Evolutionary conservation across 2,797 vertebrate species (phyloP), one percentile per base, ranked within the genome.

Genomic region (Spondyliosoma cantharus): DNA sequence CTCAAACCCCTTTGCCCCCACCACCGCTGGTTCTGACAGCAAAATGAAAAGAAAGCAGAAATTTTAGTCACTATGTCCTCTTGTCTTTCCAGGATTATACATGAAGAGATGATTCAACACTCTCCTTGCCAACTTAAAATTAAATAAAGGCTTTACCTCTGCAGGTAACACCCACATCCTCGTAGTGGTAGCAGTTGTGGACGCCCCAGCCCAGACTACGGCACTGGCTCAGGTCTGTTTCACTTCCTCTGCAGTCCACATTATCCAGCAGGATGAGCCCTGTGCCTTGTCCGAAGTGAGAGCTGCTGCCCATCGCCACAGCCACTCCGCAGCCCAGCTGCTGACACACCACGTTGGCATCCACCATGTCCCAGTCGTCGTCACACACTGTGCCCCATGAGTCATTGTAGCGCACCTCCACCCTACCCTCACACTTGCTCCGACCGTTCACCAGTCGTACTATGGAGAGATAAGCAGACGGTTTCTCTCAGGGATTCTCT

Each of bases 161-260:
- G 82, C 98, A 99, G 46, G 93, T 92, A 20, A 99, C 94, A 0
- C 95, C 96, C 90, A 99, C 98, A 0, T 99, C 98, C 90, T 99
- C 98, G 0, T 97, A 98, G 95, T 99, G 98, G 93, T 98, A 98
- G 87, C 98, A 99, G 94, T 99, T 99, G 93, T 99, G 97, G 87
- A 98, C 66, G 5, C 96, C 97, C 98, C 97, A 99, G 74, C 96
- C 97, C 0, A 95, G 96, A 92, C 94, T 98, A 68, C 91, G 90
- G 53, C 98, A 99, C 80, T 97, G 94, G 42, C 96, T 95, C 62
- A 99, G 88, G 7, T 96, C 92, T 0, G 74, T 80, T 89, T 99
- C 98, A 46, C 83, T 84, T 14, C 98, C 98, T 3, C 80, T 95
- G 93, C 98, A 99, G 91, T 98, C 96, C 91, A 99, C 97, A 0